Conservation (phyloP, 2,797 vertebrate genomes). For the Sebastes itinus region DNA sequence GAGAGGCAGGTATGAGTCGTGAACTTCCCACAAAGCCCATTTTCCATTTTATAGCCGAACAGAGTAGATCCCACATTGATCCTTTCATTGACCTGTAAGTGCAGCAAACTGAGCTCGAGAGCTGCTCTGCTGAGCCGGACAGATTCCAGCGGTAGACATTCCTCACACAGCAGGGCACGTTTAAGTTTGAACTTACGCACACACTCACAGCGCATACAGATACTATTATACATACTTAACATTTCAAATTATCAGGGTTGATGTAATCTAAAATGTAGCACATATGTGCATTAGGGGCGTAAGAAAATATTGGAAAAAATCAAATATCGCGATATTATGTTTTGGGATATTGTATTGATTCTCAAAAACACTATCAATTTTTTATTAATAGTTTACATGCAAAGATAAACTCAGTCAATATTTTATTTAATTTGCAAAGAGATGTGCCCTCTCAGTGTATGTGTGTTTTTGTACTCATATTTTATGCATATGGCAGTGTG, state of each 20-base stretch:
- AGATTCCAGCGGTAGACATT: constrained; percentile 66
- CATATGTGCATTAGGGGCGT: neutral
- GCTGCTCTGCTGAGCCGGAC: constrained; percentile 51
- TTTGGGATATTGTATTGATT: too few species aligned
- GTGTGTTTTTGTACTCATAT: too few species aligned
- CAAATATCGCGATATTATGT: too few species aligned
- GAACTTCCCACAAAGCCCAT: neutral
- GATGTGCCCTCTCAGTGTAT: too few species aligned
- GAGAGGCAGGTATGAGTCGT: constrained; percentile 5
- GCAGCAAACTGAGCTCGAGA: constrained; percentile 40
- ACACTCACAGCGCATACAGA: neutral
- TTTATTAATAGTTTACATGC: too few species aligned
- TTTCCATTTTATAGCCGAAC: constrained; percentile 26
- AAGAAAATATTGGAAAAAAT: too few species aligned
- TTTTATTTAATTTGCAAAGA: too few species aligned
- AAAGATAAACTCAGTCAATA: too few species aligned
- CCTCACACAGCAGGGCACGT: constrained; percentile 57
- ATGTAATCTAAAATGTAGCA: neutral
- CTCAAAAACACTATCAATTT: too few species aligned
- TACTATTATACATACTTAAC: neutral
- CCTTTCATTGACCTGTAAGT: constrained; percentile 53
- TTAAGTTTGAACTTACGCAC: constrained; percentile 43
- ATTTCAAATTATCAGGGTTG: neutral
- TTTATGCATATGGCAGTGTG: too few species aligned
- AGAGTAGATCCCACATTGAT: constrained; percentile 33